phyloP scores from a whole-genome alignment of 2,888 invertebrate genomes.

The Diachrysia chrysitis region DNA sequence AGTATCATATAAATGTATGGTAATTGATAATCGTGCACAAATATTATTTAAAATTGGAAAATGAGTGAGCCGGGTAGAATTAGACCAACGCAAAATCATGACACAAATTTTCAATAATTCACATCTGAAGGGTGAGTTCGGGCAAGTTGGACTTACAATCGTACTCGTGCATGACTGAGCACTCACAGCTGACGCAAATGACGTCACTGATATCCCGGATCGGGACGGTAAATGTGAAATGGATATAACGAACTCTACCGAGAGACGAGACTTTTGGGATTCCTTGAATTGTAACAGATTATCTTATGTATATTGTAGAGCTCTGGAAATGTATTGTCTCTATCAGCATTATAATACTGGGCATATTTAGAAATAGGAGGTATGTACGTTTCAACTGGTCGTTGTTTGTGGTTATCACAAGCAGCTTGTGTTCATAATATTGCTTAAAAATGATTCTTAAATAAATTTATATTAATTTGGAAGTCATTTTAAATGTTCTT shows the following conservation, averaged over 20 bases:
- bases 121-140: conserved; percentile 2
- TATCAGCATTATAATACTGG: neutral
- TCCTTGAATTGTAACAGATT: conserved; percentile 8
- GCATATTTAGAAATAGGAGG: too few species aligned
- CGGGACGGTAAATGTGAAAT: conserved; percentile 1
- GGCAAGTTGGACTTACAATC: conserved; percentile 4
- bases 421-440: too few species aligned
- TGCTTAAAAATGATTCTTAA: too few species aligned
- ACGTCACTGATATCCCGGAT: conserved; percentile 8
- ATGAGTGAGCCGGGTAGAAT: neutral
- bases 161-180: conserved; percentile 10
- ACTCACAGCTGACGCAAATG: conserved; percentile 16
- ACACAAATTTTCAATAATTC: neutral
- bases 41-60: too few species aligned
- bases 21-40: too few species aligned
- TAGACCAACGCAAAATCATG: neutral
- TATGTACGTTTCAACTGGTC: too few species aligned
- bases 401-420: too few species aligned
- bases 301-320: neutral
- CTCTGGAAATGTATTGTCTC: neutral
- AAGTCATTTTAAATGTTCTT: too few species aligned
- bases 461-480: too few species aligned
- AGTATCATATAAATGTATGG: too few species aligned
- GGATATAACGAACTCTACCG: conserved; percentile 3
- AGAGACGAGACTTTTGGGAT: conserved; percentile 2